phyloP scores from a whole-genome alignment of 2,113 vertebrate genomes.

The Hylia prasina region DNA sequence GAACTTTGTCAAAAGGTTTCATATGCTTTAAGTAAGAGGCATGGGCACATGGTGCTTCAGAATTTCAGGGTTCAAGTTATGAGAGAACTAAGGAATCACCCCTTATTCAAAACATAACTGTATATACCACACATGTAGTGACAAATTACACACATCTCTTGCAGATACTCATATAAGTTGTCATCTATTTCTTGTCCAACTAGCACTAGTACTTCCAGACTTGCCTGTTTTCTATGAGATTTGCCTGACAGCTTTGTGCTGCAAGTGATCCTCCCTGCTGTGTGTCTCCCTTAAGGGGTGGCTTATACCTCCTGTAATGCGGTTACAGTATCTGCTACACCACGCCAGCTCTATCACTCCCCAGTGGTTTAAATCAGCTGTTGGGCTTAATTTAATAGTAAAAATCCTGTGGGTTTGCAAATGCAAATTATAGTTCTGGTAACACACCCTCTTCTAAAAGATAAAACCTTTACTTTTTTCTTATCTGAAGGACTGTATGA shows the following conservation, averaged over 20 bases:
- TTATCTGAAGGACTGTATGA: neutral
- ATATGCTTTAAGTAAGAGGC: neutral
- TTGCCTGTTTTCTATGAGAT: neutral
- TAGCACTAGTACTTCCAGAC: neutral
- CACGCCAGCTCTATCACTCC: neutral
- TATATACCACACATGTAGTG: neutral
- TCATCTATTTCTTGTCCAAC: conserved; percentile 16
- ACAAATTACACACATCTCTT: neutral
- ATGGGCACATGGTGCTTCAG: neutral
- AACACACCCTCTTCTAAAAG: neutral
- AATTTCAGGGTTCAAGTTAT: neutral
- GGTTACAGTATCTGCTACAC: neutral
- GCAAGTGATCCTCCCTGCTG: neutral
- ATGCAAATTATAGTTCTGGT: neutral
- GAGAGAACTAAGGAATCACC: neutral
- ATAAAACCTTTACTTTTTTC: neutral
- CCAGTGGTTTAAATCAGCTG: neutral
- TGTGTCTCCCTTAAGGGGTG: neutral
- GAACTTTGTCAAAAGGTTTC: neutral
- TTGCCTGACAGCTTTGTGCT: neutral
- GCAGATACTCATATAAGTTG: neutral
- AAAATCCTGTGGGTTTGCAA: neutral
- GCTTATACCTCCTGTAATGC: neutral
- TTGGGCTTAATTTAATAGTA: neutral
- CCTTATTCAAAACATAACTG: neutral